Conservation (phyloP, 2,113 vertebrate genomes). For the Scartelaos histophorus region DNA sequence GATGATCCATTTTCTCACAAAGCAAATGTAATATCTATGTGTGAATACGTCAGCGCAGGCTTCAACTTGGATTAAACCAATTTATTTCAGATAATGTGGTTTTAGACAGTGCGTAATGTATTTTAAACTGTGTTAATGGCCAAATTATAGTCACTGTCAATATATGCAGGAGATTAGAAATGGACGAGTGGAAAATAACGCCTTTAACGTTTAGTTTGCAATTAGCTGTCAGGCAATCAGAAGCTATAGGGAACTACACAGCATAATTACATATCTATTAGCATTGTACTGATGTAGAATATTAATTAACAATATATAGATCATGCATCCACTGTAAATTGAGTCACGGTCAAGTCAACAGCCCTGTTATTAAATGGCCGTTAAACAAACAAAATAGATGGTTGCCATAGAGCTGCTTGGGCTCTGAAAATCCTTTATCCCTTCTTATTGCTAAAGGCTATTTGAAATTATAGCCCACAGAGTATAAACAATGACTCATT, state of each 20-base stretch:
- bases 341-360: not conserved
- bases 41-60: too few relatives aligned
- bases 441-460: not conserved
- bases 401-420: not conserved
- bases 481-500: not conserved
- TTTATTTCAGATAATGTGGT: slow-evolving; percentile 2
- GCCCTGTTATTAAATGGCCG: not conserved
- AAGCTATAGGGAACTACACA: not conserved
- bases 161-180: not conserved
- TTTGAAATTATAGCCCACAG: not conserved
- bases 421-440: not conserved
- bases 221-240: not conserved
- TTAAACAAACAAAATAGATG: not conserved
- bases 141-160: not conserved
- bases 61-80: not conserved
- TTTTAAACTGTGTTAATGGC: not conserved
- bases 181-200: not conserved
- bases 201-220: not conserved
- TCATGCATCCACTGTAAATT: too few relatives aligned
- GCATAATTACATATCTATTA: not conserved
- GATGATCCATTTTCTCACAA: slow-evolving; percentile 4
- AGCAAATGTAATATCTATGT: slow-evolving; percentile 1
- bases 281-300: not conserved
- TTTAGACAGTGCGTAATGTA: not conserved
- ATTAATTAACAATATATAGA: not conserved